These are phyloP conservation scores for Helostoma temminkii DNA, from an alignment of 2,797 vertebrate species.

Conservation along the genomic window DNA sequence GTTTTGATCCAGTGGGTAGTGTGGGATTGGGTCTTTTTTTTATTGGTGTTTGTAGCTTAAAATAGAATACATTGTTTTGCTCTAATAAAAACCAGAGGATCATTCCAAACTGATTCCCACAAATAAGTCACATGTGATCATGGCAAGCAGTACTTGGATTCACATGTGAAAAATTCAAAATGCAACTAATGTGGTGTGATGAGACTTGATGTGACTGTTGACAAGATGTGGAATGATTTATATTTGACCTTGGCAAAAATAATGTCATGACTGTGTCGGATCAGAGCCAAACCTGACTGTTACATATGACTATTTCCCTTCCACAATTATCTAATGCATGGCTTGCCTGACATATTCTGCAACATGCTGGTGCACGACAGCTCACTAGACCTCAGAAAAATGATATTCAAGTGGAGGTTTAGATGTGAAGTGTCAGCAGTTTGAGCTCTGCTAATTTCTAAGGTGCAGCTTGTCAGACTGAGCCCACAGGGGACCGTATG, in stretches of 20 bases:
- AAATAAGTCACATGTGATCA: background rate
- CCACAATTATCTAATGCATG: background rate
- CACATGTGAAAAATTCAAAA: background rate
- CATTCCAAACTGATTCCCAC: background rate
- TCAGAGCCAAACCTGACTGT: background rate
- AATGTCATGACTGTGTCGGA: background rate
- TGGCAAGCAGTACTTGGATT: background rate
- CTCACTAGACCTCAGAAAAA: slow-evolving; percentile 51
- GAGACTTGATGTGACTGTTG: background rate
- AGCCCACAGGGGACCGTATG: slow-evolving; percentile 30
- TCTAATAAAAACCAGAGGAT: background rate
- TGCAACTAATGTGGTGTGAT: background rate
- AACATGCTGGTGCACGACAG: slow-evolving; percentile 5
- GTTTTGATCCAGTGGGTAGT: background rate
- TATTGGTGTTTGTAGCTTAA: background rate
- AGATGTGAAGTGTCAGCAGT: slow-evolving; percentile 67
- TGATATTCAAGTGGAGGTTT: slow-evolving; percentile 55
- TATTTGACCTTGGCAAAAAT: background rate
- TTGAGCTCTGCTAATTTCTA: slow-evolving; percentile 59
- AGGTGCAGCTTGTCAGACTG: slow-evolving; percentile 48
- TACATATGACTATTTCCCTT: background rate
- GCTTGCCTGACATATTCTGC: background rate
- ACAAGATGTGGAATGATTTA: too few species aligned
- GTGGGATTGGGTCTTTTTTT: background rate
- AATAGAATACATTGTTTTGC: background rate